Evolutionary conservation across 2,113 vertebrate genomes (phyloP).

Genomic region (Brienomyrus longianalis): DNA sequence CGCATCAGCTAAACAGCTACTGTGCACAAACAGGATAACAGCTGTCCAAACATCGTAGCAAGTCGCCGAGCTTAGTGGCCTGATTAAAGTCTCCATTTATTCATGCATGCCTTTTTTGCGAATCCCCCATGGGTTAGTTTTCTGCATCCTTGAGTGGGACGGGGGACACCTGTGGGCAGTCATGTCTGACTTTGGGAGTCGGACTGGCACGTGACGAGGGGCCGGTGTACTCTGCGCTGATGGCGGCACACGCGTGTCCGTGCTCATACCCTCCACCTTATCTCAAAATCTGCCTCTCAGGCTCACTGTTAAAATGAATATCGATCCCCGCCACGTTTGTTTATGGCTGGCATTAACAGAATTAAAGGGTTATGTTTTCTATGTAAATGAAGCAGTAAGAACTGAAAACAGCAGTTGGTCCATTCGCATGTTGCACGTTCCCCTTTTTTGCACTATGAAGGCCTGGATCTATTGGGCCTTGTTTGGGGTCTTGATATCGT

Average conservation of each 20-base stretch:
- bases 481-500: not conserved
- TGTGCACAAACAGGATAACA: conserved; percentile 17
- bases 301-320: not conserved
- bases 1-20: not conserved
- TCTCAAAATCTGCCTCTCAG: not conserved
- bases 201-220: not conserved
- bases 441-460: not conserved
- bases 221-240: not conserved
- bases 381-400: not conserved
- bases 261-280: not conserved
- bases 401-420: not conserved
- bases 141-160: not conserved
- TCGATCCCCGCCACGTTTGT: not conserved
- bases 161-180: not conserved
- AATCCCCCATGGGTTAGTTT: not conserved
- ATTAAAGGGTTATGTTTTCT: not conserved
- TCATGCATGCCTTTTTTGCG: not conserved
- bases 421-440: not conserved
- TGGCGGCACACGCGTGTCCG: not conserved
- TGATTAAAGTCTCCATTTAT: not conserved
- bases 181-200: not conserved
- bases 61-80: not conserved
- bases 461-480: not conserved
- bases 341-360: not conserved
- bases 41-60: conserved; percentile 21